Percentiles rank a stretch among this genome's conserved stretches.
Evolutionary conservation across 2,113 vertebrate species (phyloP).

Genomic region (Cyanistes caeruleus): DNA sequence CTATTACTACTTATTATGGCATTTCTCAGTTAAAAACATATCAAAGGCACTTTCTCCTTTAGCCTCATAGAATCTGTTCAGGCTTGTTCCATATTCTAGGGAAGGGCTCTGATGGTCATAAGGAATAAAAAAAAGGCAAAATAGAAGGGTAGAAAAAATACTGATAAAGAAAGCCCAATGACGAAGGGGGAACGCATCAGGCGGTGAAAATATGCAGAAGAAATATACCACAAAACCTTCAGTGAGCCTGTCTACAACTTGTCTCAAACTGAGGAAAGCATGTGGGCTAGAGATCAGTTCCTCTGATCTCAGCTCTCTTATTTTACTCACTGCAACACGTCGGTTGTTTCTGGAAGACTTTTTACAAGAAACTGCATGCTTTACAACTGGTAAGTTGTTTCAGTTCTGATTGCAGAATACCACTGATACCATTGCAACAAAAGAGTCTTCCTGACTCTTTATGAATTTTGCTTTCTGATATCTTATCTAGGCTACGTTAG

Average conservation of each 20-base stretch:
- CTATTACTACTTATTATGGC: background rate
- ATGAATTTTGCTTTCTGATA: background rate
- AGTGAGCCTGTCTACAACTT: background rate
- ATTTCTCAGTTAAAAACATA: background rate
- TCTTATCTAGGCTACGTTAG: background rate
- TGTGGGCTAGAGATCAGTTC: background rate
- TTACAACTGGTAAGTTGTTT: background rate
- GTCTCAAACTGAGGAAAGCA: background rate
- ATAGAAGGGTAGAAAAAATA: background rate
- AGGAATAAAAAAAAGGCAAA: background rate
- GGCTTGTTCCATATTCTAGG: background rate
- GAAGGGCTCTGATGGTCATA: background rate
- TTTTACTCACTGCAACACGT: background rate
- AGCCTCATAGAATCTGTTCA: background rate
- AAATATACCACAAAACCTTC: background rate
- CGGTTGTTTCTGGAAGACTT: background rate
- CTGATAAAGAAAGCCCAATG: background rate
- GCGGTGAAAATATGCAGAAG: background rate
- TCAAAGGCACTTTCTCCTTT: background rate
- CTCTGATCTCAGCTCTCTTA: background rate
- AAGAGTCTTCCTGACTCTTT: background rate
- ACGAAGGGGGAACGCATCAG: background rate
- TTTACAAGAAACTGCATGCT: conserved; percentile 5
- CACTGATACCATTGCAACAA: background rate
- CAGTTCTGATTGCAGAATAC: background rate